Base-by-base conservation (phyloP, 2,797 vertebrate genomes). In the Balearica regulorum region DNA sequence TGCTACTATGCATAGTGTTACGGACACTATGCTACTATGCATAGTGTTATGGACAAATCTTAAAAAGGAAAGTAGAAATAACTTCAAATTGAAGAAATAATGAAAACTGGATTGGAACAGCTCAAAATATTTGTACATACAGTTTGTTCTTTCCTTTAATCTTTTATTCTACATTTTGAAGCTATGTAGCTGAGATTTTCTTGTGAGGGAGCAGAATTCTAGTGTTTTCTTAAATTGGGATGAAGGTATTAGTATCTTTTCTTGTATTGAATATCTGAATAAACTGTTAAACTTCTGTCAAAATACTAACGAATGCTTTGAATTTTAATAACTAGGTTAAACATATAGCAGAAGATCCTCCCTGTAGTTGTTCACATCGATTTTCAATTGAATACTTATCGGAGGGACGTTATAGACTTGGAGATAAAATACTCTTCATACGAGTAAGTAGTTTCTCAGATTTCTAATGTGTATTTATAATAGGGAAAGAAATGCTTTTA, bases 381-480 rank as follows among this genome's bases (percentile, higher is more conserved):
- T 99, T 99, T 92, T 99, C 99, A 72, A 99, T 99, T 33, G 99
- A 99, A 97, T 99, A 99, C 76, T 98, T 99, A 97, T 99, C 99
- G 5, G 99, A 99, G 97, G 99, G 99, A 35, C 98, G 99, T 76
- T 99, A 99, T 83, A 98, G 99, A 44, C 98, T 99, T 22, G 99
- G 99, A 88, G 99, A 99, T 97, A 99, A 99, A 98, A 99, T 99
- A 95, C 99, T 99, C 73, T 99, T 99, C 89, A 99, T 99, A 87
- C 97, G 99, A 95, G 99, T 99, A 97, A 99, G 99, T 98, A 25
- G 18, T 71, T 66, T 85, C 53, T 82, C 65, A 81, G 44, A 71
- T 22, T 21, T 75, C 46, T 4, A 71, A 18, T 46, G 65, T 41
- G 16, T 33, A 21, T 73, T 81, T 54, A 10, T 51, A 53, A 19